Percentiles rank a stretch among this genome's conserved stretches.
Conservation (phyloP, 2,888 invertebrate species). For the Eupithecia insigniata region DNA sequence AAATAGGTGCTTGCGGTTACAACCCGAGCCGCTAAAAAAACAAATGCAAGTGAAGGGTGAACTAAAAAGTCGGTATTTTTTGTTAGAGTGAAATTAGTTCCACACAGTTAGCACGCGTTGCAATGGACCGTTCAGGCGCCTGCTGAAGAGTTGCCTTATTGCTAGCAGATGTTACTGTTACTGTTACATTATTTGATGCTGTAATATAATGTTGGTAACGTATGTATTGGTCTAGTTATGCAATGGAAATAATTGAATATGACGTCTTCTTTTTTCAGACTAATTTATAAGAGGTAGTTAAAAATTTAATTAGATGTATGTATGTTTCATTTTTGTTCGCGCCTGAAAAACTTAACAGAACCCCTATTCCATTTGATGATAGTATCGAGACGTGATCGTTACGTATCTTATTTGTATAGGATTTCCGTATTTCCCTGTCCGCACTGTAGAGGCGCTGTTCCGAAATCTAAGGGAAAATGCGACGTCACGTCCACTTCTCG, state of each 20-base stretch:
- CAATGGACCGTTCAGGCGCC: constrained; percentile 69
- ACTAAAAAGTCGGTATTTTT: constrained; percentile 64
- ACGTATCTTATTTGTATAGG: no score
- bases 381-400: no score
- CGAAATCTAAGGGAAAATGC: no score
- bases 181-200: background rate
- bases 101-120: constrained; percentile 70
- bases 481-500: no score
- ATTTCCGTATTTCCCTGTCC: no score
- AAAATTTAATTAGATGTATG: no score
- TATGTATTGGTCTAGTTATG: background rate
- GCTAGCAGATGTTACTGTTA: constrained; percentile 20
- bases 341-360: no score
- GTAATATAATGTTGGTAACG: background rate
- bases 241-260: background rate
- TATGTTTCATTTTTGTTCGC: no score
- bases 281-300: background rate
- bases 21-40: background rate
- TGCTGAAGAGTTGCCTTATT: constrained; percentile 37
- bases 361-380: no score
- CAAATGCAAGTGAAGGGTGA: constrained; percentile 58
- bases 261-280: background rate
- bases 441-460: no score
- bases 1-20: background rate
- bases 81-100: constrained; percentile 74